These are phyloP conservation scores for Scaptomyza flava DNA, from an alignment of 2,888 invertebrate species.

Conservation along the genomic window DNA sequence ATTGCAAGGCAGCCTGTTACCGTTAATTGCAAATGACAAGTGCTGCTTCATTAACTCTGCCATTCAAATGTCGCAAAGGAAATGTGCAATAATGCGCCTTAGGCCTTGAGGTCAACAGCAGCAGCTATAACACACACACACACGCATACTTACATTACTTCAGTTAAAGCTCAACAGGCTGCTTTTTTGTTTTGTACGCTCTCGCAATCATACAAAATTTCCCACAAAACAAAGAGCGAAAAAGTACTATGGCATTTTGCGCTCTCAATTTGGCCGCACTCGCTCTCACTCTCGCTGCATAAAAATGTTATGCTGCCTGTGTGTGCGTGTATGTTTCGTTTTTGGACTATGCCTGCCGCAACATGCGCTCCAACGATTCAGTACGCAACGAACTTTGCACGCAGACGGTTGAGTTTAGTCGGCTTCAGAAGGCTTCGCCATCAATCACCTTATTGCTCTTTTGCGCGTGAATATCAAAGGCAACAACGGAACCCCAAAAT, in stretches of 20 bases:
- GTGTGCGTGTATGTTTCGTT: neutral
- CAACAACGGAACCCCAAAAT: slow-evolving; percentile 58
- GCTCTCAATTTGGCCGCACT: slow-evolving; percentile 7
- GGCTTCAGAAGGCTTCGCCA: neutral
- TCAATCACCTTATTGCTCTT: slow-evolving; percentile 1
- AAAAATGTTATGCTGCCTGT: slow-evolving; percentile 20
- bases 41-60: slow-evolving; percentile 70
- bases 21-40: slow-evolving; percentile 60
- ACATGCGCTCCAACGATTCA: slow-evolving; percentile 57
- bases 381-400: slow-evolving; percentile 76
- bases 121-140: slow-evolving; percentile 16
- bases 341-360: slow-evolving; percentile 62
- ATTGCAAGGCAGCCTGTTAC: slow-evolving; percentile 39
- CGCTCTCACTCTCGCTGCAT: slow-evolving; percentile 41
- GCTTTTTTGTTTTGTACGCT: slow-evolving; percentile 48
- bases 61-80: slow-evolving; percentile 67
- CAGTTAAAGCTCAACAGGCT: slow-evolving; percentile 69
- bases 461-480: slow-evolving; percentile 48
- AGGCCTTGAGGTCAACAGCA: slow-evolving; percentile 59
- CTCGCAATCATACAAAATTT: slow-evolving; percentile 43
- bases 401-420: slow-evolving; percentile 48
- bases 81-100: slow-evolving; percentile 73
- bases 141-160: slow-evolving; percentile 11
- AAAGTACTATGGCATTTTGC: slow-evolving; percentile 22
- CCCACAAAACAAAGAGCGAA: slow-evolving; percentile 58